Conservation (phyloP, 2,888 invertebrate genomes). For the Loripinus fragilis region DNA sequence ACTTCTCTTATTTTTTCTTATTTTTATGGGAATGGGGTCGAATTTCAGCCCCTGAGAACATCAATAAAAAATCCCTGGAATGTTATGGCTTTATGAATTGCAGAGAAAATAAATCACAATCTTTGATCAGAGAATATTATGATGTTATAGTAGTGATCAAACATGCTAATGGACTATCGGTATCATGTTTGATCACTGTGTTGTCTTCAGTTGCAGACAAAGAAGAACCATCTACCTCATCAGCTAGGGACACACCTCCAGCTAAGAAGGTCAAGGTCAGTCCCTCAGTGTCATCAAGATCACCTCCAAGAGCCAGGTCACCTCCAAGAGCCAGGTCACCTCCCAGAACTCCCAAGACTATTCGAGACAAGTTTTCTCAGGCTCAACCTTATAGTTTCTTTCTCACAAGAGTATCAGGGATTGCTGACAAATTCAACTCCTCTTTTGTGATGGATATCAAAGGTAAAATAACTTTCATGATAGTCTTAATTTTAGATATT, state of each 20-base stretch:
- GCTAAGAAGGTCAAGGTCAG: conserved; percentile 17
- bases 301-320: conserved; percentile 15
- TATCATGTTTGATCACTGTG: too few relatives aligned
- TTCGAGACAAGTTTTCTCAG: conserved; percentile 54
- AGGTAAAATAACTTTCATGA: too few relatives aligned
- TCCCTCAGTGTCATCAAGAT: not conserved
- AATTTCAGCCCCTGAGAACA: too few relatives aligned
- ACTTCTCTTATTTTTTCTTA: too few relatives aligned
- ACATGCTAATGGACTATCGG: too few relatives aligned
- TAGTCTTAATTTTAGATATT: too few relatives aligned
- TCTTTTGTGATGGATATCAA: conserved; percentile 76
- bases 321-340: conserved; percentile 12
- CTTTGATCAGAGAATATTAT: too few relatives aligned
- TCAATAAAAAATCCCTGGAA: too few relatives aligned
- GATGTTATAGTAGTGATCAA: too few relatives aligned
- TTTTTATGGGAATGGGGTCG: too few relatives aligned
- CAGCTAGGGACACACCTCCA: not conserved
- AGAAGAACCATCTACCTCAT: conserved; percentile 15
- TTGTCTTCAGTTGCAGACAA: conserved; percentile 10
- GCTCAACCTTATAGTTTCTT: conserved; percentile 78
- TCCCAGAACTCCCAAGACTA: conserved; percentile 34
- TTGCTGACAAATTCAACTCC: conserved; percentile 75
- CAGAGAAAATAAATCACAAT: too few relatives aligned
- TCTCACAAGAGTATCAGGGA: conserved; percentile 81
- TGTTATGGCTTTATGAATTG: too few relatives aligned